Base-by-base conservation (phyloP, 2,888 invertebrate genomes). In the Cylloceria caligata region DNA sequence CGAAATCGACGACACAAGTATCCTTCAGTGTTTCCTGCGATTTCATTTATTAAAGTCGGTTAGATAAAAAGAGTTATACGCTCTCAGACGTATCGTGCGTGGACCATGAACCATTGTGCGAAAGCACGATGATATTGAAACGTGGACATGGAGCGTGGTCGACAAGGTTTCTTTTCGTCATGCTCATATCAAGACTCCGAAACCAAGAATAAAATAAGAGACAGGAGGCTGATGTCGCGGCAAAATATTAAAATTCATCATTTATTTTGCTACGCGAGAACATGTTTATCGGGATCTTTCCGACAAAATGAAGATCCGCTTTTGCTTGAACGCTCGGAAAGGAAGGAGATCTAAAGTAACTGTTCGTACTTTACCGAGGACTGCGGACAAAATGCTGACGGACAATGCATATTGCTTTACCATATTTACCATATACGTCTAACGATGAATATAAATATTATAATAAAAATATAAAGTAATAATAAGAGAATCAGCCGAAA, bases 21-120 rank as follows among this genome's bases (percentile, higher is more conserved):
- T 71, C 42, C 21, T 42, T 68, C 36, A 62, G 52, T n/a, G 45
- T 47, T 30, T 13, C n/a, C 24, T 52, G 65, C 42, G 55, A 69
- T 69, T 80, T 74, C 39, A 72, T 67, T 36, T 62, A 67, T 19
- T 47, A 19, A 5, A 49, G 42, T 62, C 30, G 39, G 49, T 30
- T 68, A 34, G 60, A 72, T 55, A 60, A 64, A n/a, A 49, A 34
- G 24, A 65, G 45, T 30, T 30, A 65, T 45, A 49, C n/a, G 34
- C 19, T 67, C 49, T 30, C 49, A 13, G 67, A n/a, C 67, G 67
- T 19, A 21, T 67, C 30, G 6, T 19, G 67, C 49, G 67, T 67
- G 49, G 67, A 49, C 21, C 67, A 49, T 0, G 7, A 19, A 67
- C 19, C n/a, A 34, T 49, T 49, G 19, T 34, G 34, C 34, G 34